These are phyloP conservation scores for Bombyx huttoni DNA, from an alignment of 2,888 invertebrate genomes.

Conservation along the genomic window DNA sequence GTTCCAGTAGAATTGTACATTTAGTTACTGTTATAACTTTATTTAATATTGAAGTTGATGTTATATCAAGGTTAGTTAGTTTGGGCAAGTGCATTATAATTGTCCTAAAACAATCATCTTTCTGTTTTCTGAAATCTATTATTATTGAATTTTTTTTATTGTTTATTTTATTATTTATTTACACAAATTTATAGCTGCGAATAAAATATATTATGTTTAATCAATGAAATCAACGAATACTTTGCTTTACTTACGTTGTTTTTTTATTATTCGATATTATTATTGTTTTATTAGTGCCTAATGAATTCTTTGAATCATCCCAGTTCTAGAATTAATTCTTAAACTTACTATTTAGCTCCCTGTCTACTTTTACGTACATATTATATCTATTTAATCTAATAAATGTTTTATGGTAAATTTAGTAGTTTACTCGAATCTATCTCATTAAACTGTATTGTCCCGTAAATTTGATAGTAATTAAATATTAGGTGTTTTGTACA, in stretches of 20 bases:
- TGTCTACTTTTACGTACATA: constrained; percentile 50
- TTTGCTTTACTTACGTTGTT: constrained; percentile 34
- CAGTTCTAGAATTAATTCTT: constrained; percentile 50
- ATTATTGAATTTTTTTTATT: constrained; percentile 58
- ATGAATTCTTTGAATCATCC: constrained; percentile 37
- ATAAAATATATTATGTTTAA: constrained; percentile 37
- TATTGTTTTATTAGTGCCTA: constrained; percentile 18
- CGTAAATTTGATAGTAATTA: constrained; percentile 50
- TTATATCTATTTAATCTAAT: constrained; percentile 62
- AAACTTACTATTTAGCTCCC: constrained; percentile 48
- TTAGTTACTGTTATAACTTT: constrained; percentile 71
- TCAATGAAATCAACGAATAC: constrained; percentile 45
- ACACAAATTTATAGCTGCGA: constrained; percentile 45
- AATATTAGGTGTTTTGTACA: constrained; percentile 61
- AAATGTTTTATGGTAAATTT: constrained; percentile 67
- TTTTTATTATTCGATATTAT: constrained; percentile 13
- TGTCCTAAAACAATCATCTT: constrained; percentile 65
- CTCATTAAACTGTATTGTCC: constrained; percentile 63
- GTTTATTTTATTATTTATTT: constrained; percentile 74
- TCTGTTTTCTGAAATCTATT: constrained; percentile 65
- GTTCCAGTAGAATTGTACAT: constrained; percentile 71
- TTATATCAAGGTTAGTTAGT: constrained; percentile 70
- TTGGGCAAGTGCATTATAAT: constrained; percentile 71
- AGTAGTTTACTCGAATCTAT: constrained; percentile 60
- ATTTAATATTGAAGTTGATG: constrained; percentile 68